Percentiles rank a stretch among this genome's conserved stretches.
Evolutionary conservation across 2,888 invertebrate genomes (phyloP).

Genomic region (Sminthurides aquaticus): DNA sequence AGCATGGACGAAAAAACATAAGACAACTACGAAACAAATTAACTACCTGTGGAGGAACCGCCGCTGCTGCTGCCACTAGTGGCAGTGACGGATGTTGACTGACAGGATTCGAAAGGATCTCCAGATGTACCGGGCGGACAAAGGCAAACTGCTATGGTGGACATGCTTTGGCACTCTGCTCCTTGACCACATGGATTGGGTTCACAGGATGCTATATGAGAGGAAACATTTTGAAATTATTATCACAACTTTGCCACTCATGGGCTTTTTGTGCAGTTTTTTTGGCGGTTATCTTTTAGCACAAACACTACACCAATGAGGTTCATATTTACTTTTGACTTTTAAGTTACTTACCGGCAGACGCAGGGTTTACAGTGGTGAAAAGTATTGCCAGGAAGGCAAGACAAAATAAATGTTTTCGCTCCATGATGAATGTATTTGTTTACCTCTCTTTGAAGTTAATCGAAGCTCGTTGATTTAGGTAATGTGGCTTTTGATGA

Average conservation of each 20-base stretch:
- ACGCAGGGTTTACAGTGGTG: no score
- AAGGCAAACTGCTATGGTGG: constrained; percentile 32
- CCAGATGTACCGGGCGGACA: constrained; percentile 33
- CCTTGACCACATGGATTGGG: constrained; percentile 34
- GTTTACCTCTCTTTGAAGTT: background rate
- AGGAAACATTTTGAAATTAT: no score
- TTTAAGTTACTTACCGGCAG: background rate
- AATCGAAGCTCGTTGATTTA: background rate
- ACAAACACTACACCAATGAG: no score
- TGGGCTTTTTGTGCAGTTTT: background rate
- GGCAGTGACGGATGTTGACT: constrained; percentile 8
- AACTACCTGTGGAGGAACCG: background rate
- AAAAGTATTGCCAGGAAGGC: no score
- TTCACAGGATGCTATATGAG: constrained; percentile 34
- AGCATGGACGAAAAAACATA: no score
- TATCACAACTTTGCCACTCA: background rate
- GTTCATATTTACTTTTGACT: no score
- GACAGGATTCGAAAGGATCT: constrained; percentile 38
- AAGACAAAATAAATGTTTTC: background rate
- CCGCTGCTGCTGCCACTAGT: background rate
- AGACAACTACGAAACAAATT: no score
- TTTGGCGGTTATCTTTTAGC: no score
- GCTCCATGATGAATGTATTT: background rate
- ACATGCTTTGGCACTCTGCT: constrained; percentile 32
- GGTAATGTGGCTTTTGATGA: background rate